Base-by-base conservation (phyloP, 2,888 invertebrate species). In the Charanyca ferruginea region DNA sequence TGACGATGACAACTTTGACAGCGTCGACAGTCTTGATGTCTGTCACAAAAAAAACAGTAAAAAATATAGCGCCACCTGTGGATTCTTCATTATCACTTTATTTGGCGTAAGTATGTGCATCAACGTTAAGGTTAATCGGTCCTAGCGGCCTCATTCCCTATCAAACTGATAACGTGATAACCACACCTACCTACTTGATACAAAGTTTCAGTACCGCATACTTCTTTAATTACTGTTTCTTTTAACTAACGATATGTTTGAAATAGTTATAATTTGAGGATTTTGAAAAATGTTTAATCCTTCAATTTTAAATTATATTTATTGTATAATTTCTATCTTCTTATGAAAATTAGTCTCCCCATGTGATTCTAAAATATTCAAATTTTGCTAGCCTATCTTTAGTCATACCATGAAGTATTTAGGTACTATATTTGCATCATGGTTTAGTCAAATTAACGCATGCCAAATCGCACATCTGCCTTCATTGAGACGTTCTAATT, bases 111-210 rank as follows among this genome's bases (percentile, higher is more conserved):
- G 41, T 62, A 35, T 65, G 55, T 61, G 57, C 63, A 69, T 65
- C 45, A 38, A 55, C 63, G 20, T 16, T 73, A 75, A 83, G 79
- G 81, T 82, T 82, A 82, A 81, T 83, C 82, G 74, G 71, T 77
- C 66, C 62, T 73, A 52, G 83, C 85, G 93, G 85, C 93, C 93
- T 90, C 92, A 88, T 90, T 93, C 77, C 82, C 79, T 93, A 93
- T 92, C 90, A 76, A 67, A 59, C 71, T 87, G 92, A 92, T 93
- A 92, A 92, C 84, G 82, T 51, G 64, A 73, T 76, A 76, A 54
- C 82, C 93, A 76, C 93, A 84, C 93, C 90, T 88, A 75, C 72
- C 90, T 88, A 75, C 72, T 84, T 83, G 84, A 80, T 87, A 77
- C 55, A 60, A 51, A 51, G 61, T 49, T 61, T 18, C 52, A 66